phyloP scores from a whole-genome alignment of 1,140 invertebrate species.

The Akabosia matsudoensis region DNA sequence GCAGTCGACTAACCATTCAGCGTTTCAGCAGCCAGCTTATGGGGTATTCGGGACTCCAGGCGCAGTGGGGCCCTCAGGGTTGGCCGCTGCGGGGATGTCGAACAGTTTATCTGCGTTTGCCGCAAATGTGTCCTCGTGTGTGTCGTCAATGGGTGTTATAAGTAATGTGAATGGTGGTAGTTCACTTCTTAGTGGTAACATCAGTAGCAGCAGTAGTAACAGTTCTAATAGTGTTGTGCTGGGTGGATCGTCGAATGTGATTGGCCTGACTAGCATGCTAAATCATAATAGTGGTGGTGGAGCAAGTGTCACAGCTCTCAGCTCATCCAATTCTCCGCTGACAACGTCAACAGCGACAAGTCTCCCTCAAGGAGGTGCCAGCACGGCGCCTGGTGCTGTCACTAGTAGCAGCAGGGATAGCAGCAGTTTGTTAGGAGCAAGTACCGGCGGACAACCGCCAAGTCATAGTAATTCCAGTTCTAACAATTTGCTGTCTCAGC shows the following conservation, averaged over 20 bases:
- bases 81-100: conserved; percentile 23
- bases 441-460: conserved; percentile 2
- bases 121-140: conserved; percentile 20
- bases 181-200: conserved; percentile 22
- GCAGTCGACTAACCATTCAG: conserved; percentile 13
- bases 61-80: conserved; percentile 19
- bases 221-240: conserved; percentile 23
- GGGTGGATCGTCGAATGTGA: conserved; percentile 14
- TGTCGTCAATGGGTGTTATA: conserved; percentile 17
- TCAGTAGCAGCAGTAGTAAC: conserved; percentile 22
- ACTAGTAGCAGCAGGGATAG: conserved; percentile 29
- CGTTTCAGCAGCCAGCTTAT: conserved; percentile 17
- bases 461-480: conserved; percentile 43
- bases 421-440: conserved; percentile 22
- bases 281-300: conserved; percentile 24
- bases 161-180: conserved; percentile 22
- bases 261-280: conserved; percentile 17
- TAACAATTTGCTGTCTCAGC: conserved; percentile 25
- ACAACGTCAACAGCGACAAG: conserved; percentile 27
- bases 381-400: conserved; percentile 18
- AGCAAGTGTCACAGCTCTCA: conserved; percentile 8
- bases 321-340: background rate
- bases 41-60: conserved; percentile 23
- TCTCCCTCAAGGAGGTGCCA: conserved; percentile 16
- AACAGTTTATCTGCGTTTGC: conserved; percentile 23